phyloP scores from a whole-genome alignment of 2,113 vertebrate species.

The Dolichotis patagonum region DNA sequence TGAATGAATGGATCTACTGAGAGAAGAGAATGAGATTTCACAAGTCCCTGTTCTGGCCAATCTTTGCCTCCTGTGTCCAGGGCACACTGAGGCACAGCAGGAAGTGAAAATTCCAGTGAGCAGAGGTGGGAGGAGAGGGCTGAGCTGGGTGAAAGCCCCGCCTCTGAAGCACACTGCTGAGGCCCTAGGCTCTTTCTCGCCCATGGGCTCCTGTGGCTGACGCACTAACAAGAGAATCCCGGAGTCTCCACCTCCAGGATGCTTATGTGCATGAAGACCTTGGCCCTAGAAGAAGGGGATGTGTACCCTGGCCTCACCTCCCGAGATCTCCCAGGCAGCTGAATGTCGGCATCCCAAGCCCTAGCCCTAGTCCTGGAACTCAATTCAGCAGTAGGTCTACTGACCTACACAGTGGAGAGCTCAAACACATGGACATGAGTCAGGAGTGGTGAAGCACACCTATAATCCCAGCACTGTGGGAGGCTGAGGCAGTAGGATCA shows the following conservation, averaged over 20 bases:
- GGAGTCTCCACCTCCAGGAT: neutral
- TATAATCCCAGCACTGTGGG: too few relatives aligned
- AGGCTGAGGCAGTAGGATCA: too few relatives aligned
- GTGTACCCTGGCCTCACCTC: neutral
- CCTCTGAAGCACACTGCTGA: neutral
- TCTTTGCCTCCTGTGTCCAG: neutral
- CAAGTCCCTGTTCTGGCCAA: neutral
- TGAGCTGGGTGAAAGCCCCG: neutral
- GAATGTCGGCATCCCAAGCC: neutral
- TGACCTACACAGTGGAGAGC: neutral
- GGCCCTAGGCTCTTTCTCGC: neutral
- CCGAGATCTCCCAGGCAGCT: neutral
- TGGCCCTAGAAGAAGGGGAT: neutral
- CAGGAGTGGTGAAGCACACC: too few relatives aligned
- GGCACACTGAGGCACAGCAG: neutral
- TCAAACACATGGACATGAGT: neutral
- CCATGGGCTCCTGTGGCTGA: accelerated
- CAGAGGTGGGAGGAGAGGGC: neutral
- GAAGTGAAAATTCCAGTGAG: neutral
- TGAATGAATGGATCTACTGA: neutral
- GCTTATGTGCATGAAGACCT: neutral
- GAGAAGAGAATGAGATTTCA: neutral
- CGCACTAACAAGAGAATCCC: neutral
- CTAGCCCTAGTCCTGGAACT: neutral
- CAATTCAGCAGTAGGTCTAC: neutral